Evolutionary conservation across 1,140 invertebrate genomes (phyloP), one percentile per base, ranked within the genome.

Genomic region (Plutomurus gul): DNA sequence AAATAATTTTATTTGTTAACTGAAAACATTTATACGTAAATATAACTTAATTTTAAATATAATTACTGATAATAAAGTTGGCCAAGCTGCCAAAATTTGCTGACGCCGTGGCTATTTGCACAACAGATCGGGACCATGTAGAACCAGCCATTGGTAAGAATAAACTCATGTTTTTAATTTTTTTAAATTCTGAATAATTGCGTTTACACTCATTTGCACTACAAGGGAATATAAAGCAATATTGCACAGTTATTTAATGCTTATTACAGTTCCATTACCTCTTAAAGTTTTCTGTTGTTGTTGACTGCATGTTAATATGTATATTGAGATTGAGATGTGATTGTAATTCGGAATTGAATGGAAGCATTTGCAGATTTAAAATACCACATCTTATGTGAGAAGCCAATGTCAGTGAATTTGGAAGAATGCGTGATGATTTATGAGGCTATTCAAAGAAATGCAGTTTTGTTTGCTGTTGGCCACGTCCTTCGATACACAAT

Each of bases 331-430:
- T n/a, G n/a, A n/a, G n/a, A n/a, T n/a, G n/a, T n/a, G n/a, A n/a
- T n/a, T n/a, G n/a, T n/a, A n/a, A n/a, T n/a, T n/a, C n/a, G n/a
- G n/a, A n/a, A n/a, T n/a, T n/a, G n/a, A n/a, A n/a, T n/a, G n/a
- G n/a, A n/a, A 65, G 85, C 86, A 18, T 86, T 88, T 84, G 87
- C 88, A 5, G 85, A 86, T 76, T 84, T 86, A 75, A 88, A 88
- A 49, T 89, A 89, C 80, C 83, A 89, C 76, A 87, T 89, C 71
- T 79, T 89, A 6, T 81, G 89, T 73, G 88, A 89, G 82, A 89
- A 89, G 83, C 88, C 88, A 22, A 88, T 89, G 87, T 85, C 88
- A 84, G 85, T 86, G 4, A 86, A 84, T 13, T 84, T 85, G 43
- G 85, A 85, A 75, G 88, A 88, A 51, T 89, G 88, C 79, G 77